These are phyloP conservation scores for Ruditapes philippinarum DNA, from an alignment of 1,140 invertebrate species.

Conservation along the genomic window DNA sequence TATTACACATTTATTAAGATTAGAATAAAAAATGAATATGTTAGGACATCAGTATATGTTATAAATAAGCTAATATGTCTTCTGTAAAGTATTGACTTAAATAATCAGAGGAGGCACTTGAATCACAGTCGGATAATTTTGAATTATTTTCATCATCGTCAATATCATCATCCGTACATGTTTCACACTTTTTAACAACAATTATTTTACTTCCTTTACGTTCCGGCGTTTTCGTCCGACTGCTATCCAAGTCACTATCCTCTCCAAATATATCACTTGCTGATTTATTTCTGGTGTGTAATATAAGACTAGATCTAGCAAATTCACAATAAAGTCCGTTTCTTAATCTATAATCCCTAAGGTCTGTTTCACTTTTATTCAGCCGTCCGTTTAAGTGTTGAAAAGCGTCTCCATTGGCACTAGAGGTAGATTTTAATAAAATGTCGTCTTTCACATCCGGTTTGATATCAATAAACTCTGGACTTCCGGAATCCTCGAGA, in stretches of 20 bases:
- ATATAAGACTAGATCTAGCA: conserved; percentile 23
- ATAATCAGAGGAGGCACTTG: conserved; percentile 6
- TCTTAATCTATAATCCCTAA: conserved; percentile 17
- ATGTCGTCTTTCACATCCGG: conserved; percentile 44
- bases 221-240: not conserved
- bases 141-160: not conserved
- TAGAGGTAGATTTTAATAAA: not conserved
- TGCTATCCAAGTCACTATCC: not conserved
- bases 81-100: conserved; percentile 22
- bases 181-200: conserved; percentile 26
- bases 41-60: not conserved
- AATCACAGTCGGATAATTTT: not conserved
- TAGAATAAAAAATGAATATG: too few relatives aligned
- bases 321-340: conserved; percentile 46
- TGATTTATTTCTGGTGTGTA: not conserved
- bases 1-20: too few relatives aligned
- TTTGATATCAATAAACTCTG: conserved; percentile 25
- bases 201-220: conserved; percentile 11
- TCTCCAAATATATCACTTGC: not conserved
- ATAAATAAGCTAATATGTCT: conserved; percentile 31
- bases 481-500: conserved; percentile 7
- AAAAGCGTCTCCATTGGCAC: conserved; percentile 17
- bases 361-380: conserved; percentile 34
- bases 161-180: not conserved
- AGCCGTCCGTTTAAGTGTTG: not conserved